These are phyloP conservation scores for Oryzias celebensis DNA, from an alignment of 2,113 vertebrate genomes.

Conservation along the genomic window DNA sequence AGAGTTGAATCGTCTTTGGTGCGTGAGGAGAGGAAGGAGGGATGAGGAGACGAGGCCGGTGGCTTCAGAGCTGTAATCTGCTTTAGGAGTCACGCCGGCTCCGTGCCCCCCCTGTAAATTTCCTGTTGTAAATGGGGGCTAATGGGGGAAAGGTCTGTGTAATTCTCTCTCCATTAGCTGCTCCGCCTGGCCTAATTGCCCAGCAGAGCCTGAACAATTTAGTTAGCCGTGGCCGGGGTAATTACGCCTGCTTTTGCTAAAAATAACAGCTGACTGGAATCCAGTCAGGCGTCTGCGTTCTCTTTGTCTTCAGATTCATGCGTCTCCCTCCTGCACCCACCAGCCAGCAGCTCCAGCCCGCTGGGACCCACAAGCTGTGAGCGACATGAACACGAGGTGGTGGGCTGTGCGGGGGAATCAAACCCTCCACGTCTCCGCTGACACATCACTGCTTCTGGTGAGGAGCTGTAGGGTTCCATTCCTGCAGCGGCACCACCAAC, in stretches of 20 bases:
- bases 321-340: conserved; percentile 1
- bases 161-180: conserved; percentile 78
- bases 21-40: conserved; percentile 2
- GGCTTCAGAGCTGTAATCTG: conserved; percentile 60
- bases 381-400: conserved; percentile 23
- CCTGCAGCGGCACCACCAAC: too few species aligned
- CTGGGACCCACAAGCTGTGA: conserved; percentile 41
- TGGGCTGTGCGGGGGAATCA: conserved; percentile 42
- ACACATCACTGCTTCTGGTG: conserved; percentile 19
- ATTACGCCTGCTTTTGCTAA: conserved; percentile 76
- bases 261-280: conserved; percentile 67
- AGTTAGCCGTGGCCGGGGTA: conserved; percentile 73
- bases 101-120: conserved; percentile 67
- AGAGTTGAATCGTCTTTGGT: not conserved
- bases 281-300: conserved; percentile 32
- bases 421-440: conserved; percentile 29
- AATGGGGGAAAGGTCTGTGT: conserved; percentile 78
- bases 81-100: conserved; percentile 71
- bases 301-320: conserved; percentile 28
- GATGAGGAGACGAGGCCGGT: conserved; percentile 1
- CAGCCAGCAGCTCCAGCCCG: conserved; percentile 12
- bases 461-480: conserved; percentile 14
- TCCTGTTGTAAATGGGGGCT: conserved; percentile 77
- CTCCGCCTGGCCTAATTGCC: conserved; percentile 77
- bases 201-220: conserved; percentile 79